Evolutionary conservation across 2,888 invertebrate genomes (phyloP).

Genomic region (Ypsolopha sequella): DNA sequence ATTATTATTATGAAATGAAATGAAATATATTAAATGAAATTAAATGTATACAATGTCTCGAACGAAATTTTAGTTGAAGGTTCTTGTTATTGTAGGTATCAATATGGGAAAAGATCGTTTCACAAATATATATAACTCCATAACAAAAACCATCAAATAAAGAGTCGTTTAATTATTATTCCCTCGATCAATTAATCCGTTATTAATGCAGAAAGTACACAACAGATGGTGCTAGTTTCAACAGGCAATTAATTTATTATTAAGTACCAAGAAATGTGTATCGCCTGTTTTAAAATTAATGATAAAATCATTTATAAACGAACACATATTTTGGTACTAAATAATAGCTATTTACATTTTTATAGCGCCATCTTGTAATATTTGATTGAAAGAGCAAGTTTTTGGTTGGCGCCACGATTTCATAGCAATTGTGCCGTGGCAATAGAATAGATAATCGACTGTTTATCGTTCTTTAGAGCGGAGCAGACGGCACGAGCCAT

Average conservation of each 20-base stretch:
- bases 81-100: background rate
- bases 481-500: conserved; percentile 29
- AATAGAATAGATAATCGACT: background rate
- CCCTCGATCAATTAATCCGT: background rate
- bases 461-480: conserved; percentile 34
- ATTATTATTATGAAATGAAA: background rate
- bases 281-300: too few species aligned
- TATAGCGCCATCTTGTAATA: too few species aligned
- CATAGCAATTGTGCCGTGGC: too few species aligned
- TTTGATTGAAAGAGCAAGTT: too few species aligned
- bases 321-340: too few species aligned
- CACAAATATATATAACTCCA: background rate
- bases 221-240: background rate
- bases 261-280: too few species aligned
- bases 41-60: background rate
- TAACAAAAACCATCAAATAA: background rate
- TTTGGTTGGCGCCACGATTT: too few species aligned
- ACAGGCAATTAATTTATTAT: too few species aligned
- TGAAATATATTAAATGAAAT: background rate
- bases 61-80: background rate
- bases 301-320: too few species aligned
- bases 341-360: too few species aligned
- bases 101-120: background rate
- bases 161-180: background rate
- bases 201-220: background rate